Evolutionary conservation across 2,888 invertebrate species (phyloP).

Genomic region (Prionchulus punctatus): DNA sequence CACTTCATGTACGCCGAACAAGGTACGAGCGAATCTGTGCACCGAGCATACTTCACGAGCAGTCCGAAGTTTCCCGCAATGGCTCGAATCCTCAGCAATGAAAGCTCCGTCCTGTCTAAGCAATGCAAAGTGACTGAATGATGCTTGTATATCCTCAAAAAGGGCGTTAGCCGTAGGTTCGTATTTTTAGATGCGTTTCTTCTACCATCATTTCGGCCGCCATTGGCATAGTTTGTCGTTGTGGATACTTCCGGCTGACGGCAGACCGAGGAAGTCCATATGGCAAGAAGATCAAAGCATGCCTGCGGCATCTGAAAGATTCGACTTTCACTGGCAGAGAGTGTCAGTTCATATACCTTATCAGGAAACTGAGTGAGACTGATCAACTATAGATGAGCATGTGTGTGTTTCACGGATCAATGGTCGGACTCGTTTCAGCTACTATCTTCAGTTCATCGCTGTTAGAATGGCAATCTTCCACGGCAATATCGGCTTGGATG

Average conservation of each 20-base stretch:
- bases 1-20: constrained; percentile 3
- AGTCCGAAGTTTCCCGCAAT: constrained; percentile 8
- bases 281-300: not conserved
- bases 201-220: not conserved
- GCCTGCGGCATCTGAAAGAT: not conserved
- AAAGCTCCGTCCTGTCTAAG: constrained; percentile 1
- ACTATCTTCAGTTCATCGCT: constrained; percentile 4
- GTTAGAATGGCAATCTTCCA: not conserved
- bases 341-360: not conserved
- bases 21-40: not conserved
- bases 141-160: not conserved
- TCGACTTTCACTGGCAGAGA: not conserved
- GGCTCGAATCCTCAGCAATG: not conserved
- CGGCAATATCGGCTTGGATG: constrained; percentile 13
- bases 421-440: constrained; percentile 8
- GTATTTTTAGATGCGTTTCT: not conserved
- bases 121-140: constrained; percentile 8
- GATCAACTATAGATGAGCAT: not conserved
- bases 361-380: constrained; percentile 1
- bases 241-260: not conserved
- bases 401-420: not conserved
- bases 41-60: not conserved
- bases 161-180: not conserved
- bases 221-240: not conserved
- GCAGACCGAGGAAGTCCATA: not conserved